Percentiles rank a stretch among this genome's conserved stretches.
These are phyloP conservation scores for Eurystomus glaucurus DNA, from an alignment of 2,797 vertebrate genomes.

Conservation along the genomic window DNA sequence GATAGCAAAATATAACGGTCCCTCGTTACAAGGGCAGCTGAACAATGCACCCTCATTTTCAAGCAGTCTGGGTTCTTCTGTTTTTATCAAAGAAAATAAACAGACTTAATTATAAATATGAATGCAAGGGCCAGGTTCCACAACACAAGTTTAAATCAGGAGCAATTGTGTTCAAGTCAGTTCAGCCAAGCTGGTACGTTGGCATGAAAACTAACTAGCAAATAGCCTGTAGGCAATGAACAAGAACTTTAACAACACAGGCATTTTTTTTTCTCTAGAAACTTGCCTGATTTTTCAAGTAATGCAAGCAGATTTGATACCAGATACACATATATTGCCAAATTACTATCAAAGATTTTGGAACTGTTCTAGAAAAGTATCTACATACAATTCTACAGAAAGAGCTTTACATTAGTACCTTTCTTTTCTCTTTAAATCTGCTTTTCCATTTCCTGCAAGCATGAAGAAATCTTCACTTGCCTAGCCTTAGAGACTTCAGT, in stretches of 20 bases:
- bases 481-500: background rate
- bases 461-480: background rate
- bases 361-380: background rate
- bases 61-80: background rate
- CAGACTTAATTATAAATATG: slow-evolving; percentile 34
- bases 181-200: background rate
- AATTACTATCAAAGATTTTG: background rate
- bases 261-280: background rate
- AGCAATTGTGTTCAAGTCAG: background rate
- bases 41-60: background rate
- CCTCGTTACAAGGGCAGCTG: background rate
- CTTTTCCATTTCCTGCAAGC: background rate
- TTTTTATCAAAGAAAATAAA: slow-evolving; percentile 38
- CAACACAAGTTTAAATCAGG: background rate
- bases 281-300: background rate
- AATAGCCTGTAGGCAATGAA: background rate
- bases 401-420: background rate
- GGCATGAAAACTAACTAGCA: background rate
- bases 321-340: background rate
- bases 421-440: background rate
- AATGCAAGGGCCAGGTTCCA: background rate
- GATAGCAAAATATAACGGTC: background rate
- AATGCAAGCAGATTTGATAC: background rate
- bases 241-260: background rate
- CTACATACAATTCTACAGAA: background rate